Evolutionary conservation across 2,888 invertebrate genomes (phyloP), one percentile per base, ranked within the genome.

Genomic region (Linnaemya tessellans): DNA sequence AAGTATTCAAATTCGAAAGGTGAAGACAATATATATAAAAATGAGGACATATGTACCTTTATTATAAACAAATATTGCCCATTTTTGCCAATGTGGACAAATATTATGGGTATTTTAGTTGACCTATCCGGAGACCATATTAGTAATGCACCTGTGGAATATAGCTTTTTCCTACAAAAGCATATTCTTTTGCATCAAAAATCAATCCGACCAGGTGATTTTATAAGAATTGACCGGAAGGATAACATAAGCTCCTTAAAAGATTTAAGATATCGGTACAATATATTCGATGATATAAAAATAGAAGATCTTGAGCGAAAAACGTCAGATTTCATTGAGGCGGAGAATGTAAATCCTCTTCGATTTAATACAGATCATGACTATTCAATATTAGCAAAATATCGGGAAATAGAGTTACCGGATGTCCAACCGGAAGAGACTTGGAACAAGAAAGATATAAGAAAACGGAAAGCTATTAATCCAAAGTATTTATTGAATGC

Each of bases 51-150:
- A 30, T 30, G 30, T 5, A 30, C 2, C 30, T 30, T 30, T 3
- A 30, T 30, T 30, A 30, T 30, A 30, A 30, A 30, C 30, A 30
- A 30, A 30, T 30, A 30, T 74, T 74, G 75, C 13, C 9, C 75
- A 13, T 41, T 75, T 56, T n/a, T 75, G 9, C 41, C 54, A 7
- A 60, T 75, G 58, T 75, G 65, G 65, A 75, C 74, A 15, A 75
- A 75, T 62, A 62, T 74, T 9, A 35, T 74, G 30, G 62, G 64
- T 38, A 51, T 51, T 22, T 30, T 51, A 18, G 22, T 75, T 9
- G 75, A 65, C 25, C 13, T 56, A 22, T 58, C 43, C 1, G 65
- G 56, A 30, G 25, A 56, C 11, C 56, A 67, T 56, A 0, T 67
- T 3, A 46, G 43, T 18, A 58, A 77, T 46, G 77, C 43, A 1